Evolutionary conservation across 1,140 invertebrate species (phyloP).

Genomic region (Solenopsis fugax): DNA sequence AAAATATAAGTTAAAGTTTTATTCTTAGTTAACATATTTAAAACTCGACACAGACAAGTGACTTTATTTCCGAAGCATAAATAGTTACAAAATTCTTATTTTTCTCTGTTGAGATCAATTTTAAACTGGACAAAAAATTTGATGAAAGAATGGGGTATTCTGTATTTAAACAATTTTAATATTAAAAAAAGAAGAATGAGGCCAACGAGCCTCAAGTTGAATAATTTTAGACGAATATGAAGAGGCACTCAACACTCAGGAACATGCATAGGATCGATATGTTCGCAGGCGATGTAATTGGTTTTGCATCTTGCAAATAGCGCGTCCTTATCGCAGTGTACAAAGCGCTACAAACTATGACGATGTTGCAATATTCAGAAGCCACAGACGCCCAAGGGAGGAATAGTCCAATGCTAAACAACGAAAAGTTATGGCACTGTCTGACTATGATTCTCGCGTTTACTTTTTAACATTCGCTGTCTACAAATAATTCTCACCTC

Average conservation of each 20-base stretch:
- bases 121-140: not conserved
- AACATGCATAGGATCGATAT: conserved; percentile 25
- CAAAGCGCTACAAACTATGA: conserved; percentile 25
- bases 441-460: conserved; percentile 5
- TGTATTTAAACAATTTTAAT: not conserved
- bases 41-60: not conserved
- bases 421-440: conserved; percentile 22
- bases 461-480: conserved; percentile 38
- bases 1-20: conserved; percentile 6
- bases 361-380: conserved; percentile 51
- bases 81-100: not conserved
- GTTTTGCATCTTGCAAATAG: conserved; percentile 40
- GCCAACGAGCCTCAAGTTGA: not conserved
- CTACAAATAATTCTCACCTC: conserved; percentile 3
- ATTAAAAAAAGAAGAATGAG: not conserved
- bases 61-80: not conserved
- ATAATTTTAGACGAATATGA: conserved; percentile 2
- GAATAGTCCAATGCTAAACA: conserved; percentile 32
- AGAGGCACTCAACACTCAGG: not conserved
- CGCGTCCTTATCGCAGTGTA: conserved; percentile 13
- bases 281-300: conserved; percentile 30
- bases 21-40: not conserved
- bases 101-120: not conserved
- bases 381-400: conserved; percentile 4
- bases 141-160: not conserved